Base-by-base conservation (phyloP, 2,888 invertebrate species). In the Ormyrus thymus region DNA sequence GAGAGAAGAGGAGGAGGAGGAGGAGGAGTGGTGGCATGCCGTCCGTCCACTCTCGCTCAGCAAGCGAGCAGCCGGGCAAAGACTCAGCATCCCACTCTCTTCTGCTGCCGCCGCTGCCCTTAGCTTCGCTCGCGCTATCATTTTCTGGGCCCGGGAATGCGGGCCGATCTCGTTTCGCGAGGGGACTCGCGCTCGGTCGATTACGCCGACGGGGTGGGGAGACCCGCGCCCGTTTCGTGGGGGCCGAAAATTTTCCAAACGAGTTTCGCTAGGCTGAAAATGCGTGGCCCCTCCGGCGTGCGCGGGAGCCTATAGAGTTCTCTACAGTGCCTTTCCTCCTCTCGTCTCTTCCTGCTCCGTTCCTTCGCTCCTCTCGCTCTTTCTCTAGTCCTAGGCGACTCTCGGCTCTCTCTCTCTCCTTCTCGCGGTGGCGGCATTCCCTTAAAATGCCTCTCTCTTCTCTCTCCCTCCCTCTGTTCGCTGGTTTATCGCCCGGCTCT, bases 21-120 rank as follows among this genome's bases (percentile, higher is more conserved):
- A 70, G 61, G 75, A 78, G 77, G 74, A 71, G 86, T 86, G 87
- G 89, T 88, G 89, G 90, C 88, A 89, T 89, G 89, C 87, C 86
- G 90, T 89, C 87, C 88, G 87, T 88, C 89, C 89, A 90, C 90
- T 89, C 89, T 89, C 89, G 88, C 88, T 86, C 85, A 83, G 81
- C 77, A 79, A 69, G 72, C 74, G 13, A 53, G 65, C 73, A 55
- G 11, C 7, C 61, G 50, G 6, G 43, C 68, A 29, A 29, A 29
- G 29, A 29, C 29, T 64, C 69, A 78, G 69, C 69, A 69, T 70
- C 73, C 89, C 89, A 89, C 90, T 89, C 89, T 89, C 88, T 56
- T 56, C 48, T 48, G 15, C 50, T 58, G 70, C 64, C 65, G 29
- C 29, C 29, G 29, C 29, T 29, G 29, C 29, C 29, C 29, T 29